A percentile compares a stretch with the other conserved stretches of the same genome.
phyloP scores from a whole-genome alignment of 2,113 vertebrate species.

The Heterochromis multidens region DNA sequence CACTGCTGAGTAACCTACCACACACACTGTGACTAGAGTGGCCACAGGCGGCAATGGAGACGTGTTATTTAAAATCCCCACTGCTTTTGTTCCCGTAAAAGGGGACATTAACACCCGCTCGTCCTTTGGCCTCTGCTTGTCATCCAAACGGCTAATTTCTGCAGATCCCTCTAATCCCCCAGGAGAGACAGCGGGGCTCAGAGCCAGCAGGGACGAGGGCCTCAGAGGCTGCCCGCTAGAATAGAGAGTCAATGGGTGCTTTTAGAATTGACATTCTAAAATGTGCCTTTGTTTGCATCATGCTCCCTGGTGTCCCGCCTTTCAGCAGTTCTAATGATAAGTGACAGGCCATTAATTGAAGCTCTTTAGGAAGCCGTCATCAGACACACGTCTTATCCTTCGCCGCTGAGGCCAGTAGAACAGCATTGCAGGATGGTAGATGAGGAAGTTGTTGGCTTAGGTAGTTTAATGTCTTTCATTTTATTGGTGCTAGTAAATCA shows the following conservation, averaged over 20 bases:
- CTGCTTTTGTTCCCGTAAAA: conserved; percentile 87
- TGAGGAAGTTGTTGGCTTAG: conserved; percentile 54
- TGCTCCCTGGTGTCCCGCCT: conserved; percentile 75
- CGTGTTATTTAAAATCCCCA: conserved; percentile 89
- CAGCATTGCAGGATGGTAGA: conserved; percentile 21
- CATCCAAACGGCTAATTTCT: conserved; percentile 79
- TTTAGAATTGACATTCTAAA: conserved; percentile 80
- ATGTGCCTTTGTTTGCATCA: conserved; percentile 88
- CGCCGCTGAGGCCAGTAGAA: conserved; percentile 67
- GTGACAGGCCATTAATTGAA: conserved; percentile 83
- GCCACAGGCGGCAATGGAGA: conserved; percentile 87
- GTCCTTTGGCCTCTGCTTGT: conserved; percentile 88
- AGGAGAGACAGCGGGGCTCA: conserved; percentile 63
- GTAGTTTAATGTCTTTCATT: conserved; percentile 50
- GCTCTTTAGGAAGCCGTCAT: conserved; percentile 84
- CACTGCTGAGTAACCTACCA: conserved; percentile 83
- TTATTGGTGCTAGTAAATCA: conserved; percentile 52
- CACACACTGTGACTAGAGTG: conserved; percentile 59
- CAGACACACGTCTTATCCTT: conserved; percentile 80
- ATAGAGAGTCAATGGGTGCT: conserved; percentile 73
- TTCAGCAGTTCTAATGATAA: conserved; percentile 76
- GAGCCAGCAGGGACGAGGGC: conserved; percentile 55
- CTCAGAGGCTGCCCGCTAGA: conserved; percentile 33
- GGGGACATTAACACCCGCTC: conserved; percentile 92
- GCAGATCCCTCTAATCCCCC: conserved; percentile 88